Evolutionary conservation across 2,888 invertebrate species (phyloP).

Genomic region (Eustalomyia histrio): DNA sequence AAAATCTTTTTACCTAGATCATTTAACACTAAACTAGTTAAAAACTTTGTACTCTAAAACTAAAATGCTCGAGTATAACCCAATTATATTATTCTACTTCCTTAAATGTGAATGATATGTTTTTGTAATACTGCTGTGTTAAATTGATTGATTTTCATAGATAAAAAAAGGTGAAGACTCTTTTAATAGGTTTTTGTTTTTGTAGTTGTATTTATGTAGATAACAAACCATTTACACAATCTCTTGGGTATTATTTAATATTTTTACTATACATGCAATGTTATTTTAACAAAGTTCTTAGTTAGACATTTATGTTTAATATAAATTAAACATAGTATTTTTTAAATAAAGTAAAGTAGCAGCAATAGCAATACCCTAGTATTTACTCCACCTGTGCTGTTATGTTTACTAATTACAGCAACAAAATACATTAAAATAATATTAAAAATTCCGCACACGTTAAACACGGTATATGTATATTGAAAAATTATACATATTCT

Average conservation of each 20-base stretch:
- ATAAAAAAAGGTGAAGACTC: constrained; percentile 60
- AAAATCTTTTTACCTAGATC: too few relatives aligned
- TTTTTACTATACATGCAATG: constrained; percentile 1
- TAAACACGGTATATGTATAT: constrained; percentile 51
- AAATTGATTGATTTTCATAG: constrained; percentile 59
- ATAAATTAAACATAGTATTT: not conserved
- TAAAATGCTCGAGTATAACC: too few relatives aligned
- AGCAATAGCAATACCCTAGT: constrained; percentile 3
- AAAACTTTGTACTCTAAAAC: too few relatives aligned
- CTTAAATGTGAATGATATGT: too few relatives aligned
- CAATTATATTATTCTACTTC: too few relatives aligned
- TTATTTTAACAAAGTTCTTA: not conserved
- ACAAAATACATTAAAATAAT: constrained; percentile 15
- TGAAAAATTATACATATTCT: constrained; percentile 63
- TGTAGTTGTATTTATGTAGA: constrained; percentile 25
- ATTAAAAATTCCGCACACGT: constrained; percentile 60
- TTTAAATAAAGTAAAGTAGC: constrained; percentile 10
- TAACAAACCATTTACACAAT: constrained; percentile 18
- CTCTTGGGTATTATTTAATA: not conserved
- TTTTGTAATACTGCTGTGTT: constrained; percentile 15
- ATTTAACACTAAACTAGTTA: too few relatives aligned
- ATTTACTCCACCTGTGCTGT: constrained; percentile 56
- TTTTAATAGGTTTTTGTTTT: constrained; percentile 46
- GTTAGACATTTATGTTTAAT: constrained; percentile 6
- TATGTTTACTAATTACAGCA: constrained; percentile 63